These are phyloP conservation scores for Chauna torquata DNA, from an alignment of 2,113 vertebrate genomes.

Conservation along the genomic window DNA sequence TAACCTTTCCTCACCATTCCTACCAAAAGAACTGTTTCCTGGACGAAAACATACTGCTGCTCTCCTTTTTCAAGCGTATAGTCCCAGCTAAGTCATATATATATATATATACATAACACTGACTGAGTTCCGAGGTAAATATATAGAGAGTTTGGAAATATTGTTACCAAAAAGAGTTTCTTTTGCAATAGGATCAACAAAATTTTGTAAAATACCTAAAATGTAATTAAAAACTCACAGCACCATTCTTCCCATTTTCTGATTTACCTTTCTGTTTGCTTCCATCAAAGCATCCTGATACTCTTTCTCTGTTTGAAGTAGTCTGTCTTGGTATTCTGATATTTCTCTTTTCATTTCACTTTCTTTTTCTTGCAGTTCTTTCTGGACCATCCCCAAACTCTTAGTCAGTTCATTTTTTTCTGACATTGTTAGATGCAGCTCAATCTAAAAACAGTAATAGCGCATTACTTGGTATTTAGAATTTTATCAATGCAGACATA, in stretches of 20 bases:
- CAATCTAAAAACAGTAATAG: slow-evolving; percentile 52
- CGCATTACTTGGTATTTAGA: background rate
- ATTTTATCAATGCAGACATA: background rate
- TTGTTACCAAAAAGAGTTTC: background rate
- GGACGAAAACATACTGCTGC: background rate
- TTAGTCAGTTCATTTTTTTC: slow-evolving; percentile 67
- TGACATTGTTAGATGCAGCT: slow-evolving; percentile 45
- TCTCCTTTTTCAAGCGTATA: background rate
- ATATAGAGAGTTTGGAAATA: background rate
- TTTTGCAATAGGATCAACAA: background rate
- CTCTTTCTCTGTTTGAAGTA: slow-evolving; percentile 53
- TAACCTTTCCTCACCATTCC: background rate
- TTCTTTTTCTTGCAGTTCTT: slow-evolving; percentile 58
- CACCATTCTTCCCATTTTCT: background rate
- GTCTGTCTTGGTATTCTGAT: slow-evolving; percentile 49
- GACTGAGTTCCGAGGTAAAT: background rate
- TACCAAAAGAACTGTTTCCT: background rate
- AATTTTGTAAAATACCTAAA: background rate
- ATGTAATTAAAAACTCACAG: background rate
- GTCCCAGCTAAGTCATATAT: background rate
- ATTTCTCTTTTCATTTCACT: slow-evolving; percentile 66
- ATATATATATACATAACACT: background rate
- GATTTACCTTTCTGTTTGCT: slow-evolving; percentile 51
- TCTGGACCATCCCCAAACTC: slow-evolving; percentile 51
- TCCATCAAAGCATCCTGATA: slow-evolving; percentile 47